phyloP scores from a whole-genome alignment of 2,113 vertebrate species.

The Gambusia affinis region DNA sequence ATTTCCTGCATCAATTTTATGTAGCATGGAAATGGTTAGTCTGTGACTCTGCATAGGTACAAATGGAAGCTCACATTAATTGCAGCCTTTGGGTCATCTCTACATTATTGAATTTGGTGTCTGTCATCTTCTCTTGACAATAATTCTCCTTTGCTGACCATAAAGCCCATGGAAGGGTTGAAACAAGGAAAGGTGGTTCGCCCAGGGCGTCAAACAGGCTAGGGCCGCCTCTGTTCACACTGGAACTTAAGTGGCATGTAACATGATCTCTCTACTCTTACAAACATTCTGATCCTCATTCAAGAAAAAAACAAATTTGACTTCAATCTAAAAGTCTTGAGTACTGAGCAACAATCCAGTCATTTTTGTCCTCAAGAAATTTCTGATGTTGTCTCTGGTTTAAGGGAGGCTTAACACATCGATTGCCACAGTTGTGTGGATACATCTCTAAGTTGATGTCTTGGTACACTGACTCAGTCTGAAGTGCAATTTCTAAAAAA shows the following conservation, averaged over 20 bases:
- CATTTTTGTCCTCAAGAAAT: background rate
- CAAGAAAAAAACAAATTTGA: background rate
- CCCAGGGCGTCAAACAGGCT: too few species aligned
- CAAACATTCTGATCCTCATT: background rate
- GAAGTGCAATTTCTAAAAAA: too few species aligned
- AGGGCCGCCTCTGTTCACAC: background rate
- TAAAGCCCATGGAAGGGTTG: too few species aligned
- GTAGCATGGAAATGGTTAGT: too few species aligned
- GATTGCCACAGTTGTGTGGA: background rate
- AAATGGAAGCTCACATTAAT: background rate
- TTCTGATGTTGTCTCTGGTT: background rate
- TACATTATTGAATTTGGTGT: background rate
- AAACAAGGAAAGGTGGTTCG: too few species aligned
- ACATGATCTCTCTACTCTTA: background rate
- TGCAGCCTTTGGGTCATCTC: background rate
- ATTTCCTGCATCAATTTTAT: too few species aligned
- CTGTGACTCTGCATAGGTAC: too few species aligned
- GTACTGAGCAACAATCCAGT: background rate
- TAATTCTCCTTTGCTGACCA: background rate
- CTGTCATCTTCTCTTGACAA: background rate
- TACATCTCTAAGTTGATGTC: background rate
- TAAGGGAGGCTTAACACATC: background rate
- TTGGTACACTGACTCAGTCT: too few species aligned
- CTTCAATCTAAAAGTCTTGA: background rate
- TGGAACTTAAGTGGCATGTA: background rate